Conservation (phyloP, 1,140 invertebrate genomes). For the Eufriesea mexicana region DNA sequence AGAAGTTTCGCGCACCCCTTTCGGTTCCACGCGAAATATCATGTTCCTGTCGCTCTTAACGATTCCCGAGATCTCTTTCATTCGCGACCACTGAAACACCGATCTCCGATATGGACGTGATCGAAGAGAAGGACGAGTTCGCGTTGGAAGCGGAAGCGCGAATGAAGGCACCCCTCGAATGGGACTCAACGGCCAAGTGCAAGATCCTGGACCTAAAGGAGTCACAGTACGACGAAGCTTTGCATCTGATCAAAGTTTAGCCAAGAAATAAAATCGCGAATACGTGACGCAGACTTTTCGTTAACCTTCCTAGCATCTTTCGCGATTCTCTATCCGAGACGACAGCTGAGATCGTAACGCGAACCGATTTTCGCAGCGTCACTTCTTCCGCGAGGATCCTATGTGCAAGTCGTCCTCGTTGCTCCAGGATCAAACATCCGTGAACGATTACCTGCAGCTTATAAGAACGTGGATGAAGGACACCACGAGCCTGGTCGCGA, state of each 20-base stretch:
- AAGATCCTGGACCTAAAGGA: slow-evolving; percentile 85
- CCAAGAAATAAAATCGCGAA: background rate
- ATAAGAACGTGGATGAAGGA: slow-evolving; percentile 84
- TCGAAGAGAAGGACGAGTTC: slow-evolving; percentile 42
- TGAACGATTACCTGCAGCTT: slow-evolving; percentile 82
- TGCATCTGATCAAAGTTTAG: slow-evolving; percentile 83
- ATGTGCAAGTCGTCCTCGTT: slow-evolving; percentile 80
- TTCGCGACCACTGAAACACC: background rate
- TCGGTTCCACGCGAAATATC: no score
- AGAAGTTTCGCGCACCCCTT: background rate
- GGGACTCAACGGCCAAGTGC: slow-evolving; percentile 82
- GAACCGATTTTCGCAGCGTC: slow-evolving; percentile 72
- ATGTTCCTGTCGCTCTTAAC: background rate
- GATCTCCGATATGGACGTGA: slow-evolving; percentile 12
- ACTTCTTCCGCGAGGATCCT: slow-evolving; percentile 82
- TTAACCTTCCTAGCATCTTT: background rate
- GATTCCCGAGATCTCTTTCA: background rate
- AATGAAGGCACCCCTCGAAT: slow-evolving; percentile 84
- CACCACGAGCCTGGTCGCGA: slow-evolving; percentile 84
- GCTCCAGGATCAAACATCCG: slow-evolving; percentile 80
- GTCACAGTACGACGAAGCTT: slow-evolving; percentile 82
- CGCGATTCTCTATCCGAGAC: slow-evolving; percentile 13
- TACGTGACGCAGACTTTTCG: background rate
- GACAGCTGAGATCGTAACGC: background rate
- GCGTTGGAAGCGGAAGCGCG: slow-evolving; percentile 57